Evolutionary conservation across 2,888 invertebrate species (phyloP), one percentile per base, ranked within the genome.

Genomic region (Apamea sordens): DNA sequence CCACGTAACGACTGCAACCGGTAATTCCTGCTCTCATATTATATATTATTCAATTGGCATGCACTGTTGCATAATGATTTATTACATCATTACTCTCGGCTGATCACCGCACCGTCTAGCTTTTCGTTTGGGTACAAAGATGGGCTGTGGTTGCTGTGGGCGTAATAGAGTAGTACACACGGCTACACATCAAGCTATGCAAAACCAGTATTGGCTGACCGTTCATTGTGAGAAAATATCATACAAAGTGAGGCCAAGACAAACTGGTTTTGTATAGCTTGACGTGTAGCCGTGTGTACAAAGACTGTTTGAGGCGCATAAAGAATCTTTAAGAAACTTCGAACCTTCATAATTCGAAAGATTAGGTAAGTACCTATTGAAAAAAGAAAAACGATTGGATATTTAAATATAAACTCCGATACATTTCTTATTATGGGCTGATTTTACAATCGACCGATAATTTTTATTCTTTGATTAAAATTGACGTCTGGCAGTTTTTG

Each of bases 11-110:
- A 68, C 15, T 73, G 69, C 71, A 77, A 84, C 80, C 80, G 76
- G 82, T 84, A 76, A 73, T 84, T 61, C 84, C 32, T 73, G 83
- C 59, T 80, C 76, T 63, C 70, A 28, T 63, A 67, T 79, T 76
- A 81, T 76, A 81, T 80, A 36, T 82, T 81, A 85, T 86, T 74
- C 81, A 82, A 88, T 88, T 80, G 80, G 70, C 64, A 83, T 85
- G 53, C 71, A 65, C 10, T 15, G 47, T 88, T 88, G 79, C 13
- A 32, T 79, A 87, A 86, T 44, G 13, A 79, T 10, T n/a, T 73
- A 80, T 88, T 85, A 88, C 75, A 41, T 85, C 83, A 77, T 85
- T 72, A 63, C 64, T 61, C 56, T 80, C 36, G 86, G 86, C 76
- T 78, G 71, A 61, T 32, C 61, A 15, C 47, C 6, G 82, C 61